Base-by-base conservation (phyloP, 1,140 invertebrate species). In the Polypedilum vanderplanki region DNA sequence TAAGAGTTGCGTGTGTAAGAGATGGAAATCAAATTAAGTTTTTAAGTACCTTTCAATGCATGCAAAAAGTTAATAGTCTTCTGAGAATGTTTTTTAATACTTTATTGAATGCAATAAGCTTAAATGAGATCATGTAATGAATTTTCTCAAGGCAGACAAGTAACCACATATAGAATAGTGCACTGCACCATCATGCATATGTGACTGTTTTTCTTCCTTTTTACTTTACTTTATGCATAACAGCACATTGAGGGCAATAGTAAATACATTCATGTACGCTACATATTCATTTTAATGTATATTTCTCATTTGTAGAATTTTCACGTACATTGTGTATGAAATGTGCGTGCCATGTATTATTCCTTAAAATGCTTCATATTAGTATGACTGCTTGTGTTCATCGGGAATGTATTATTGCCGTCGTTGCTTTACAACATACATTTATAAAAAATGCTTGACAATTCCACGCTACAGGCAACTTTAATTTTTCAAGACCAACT, bases 291-390 rank as follows among this genome's bases (percentile, higher is more conserved):
- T 70, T 70, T 70, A 70, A 20, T 70, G 17, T 20, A 33, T 70
- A 20, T 70, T 70, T 12, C 20, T 70, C 65, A 70, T 70, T 70
- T 70, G 65, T 70, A 70, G 17, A 70, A 70, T 7, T 18, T 70
- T 70, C 65, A 70, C 65, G 65, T 70, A 70, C 17, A 70, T n/a
- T 57, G 46, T 57, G 65, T 22, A 70, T 70, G 20, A 70, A 22
- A 70, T 70, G 46, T 57, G 65, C 65, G 65, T 70, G 65, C 18
- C 65, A 70, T 70, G 65, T 70, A 70, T 70, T 70, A 70, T 70
- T 18, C 65, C 46, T 57, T 57, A 57, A 57, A 57, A 57, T 57
- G 46, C 46, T 57, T 57, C 46, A 57, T 57, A 57, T 57, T 57
- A 57, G 46, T 57, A 57, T 57, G 46, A 57, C 46, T 57, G n/a